Conservation (phyloP, 2,113 vertebrate species). For the Myiozetetes cayanensis region DNA sequence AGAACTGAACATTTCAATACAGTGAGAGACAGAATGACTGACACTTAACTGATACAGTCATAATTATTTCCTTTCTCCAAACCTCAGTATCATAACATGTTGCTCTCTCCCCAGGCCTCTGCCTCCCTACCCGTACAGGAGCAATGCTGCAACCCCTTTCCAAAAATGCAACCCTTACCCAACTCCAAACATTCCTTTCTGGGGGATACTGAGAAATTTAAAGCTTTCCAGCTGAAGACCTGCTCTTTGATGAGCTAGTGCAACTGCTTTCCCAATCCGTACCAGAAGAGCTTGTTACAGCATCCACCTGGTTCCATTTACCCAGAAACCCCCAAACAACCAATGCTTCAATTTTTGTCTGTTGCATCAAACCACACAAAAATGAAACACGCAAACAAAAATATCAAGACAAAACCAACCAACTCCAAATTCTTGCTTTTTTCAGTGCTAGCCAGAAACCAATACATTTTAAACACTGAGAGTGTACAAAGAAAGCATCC, state of each 20-base stretch:
- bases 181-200: not conserved
- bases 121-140: not conserved
- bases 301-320: rapidly evolving
- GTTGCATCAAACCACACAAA: not conserved
- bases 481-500: rapidly evolving
- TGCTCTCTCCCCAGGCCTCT: not conserved
- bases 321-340: not conserved
- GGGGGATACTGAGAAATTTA: not conserved
- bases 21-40: not conserved
- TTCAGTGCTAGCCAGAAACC: not conserved
- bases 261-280: not conserved
- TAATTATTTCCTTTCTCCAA: not conserved
- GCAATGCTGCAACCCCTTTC: not conserved
- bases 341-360: not conserved
- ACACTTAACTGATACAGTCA: conserved; percentile 7
- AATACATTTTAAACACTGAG: not conserved
- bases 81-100: not conserved
- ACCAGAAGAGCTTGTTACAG: not conserved
- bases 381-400: not conserved
- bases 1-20: not conserved
- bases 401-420: not conserved
- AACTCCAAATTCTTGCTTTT: not conserved
- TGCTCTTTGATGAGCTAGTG: rapidly evolving
- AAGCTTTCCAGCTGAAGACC: not conserved
- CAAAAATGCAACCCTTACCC: rapidly evolving